Conservation (phyloP, 1,140 invertebrate species). For the Macrostomum lignano region DNA sequence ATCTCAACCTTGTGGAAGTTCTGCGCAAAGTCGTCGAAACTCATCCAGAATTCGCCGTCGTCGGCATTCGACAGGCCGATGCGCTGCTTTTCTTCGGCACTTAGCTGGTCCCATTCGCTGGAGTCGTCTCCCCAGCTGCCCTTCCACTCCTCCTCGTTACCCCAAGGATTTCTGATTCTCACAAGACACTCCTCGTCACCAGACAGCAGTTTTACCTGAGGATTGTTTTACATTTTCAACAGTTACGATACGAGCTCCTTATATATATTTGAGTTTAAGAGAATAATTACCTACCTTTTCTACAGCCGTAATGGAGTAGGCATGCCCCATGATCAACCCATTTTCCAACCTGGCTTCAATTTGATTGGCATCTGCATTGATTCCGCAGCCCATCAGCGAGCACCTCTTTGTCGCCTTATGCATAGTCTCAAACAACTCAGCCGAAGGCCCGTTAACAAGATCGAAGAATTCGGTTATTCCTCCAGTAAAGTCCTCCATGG, state of each 20-base stretch:
- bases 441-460: conserved; percentile 4
- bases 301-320: conserved; percentile 58
- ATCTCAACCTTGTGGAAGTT: conserved; percentile 8
- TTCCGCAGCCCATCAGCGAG: conserved; percentile 82
- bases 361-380: conserved; percentile 29
- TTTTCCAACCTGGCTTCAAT: conserved; percentile 57
- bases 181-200: conserved; percentile 38
- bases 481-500: conserved; percentile 31
- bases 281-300: conserved; percentile 34
- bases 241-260: conserved; percentile 3
- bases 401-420: conserved; percentile 62
- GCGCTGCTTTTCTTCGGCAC: conserved; percentile 54
- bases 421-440: conserved; percentile 58
- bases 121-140: conserved; percentile 33
- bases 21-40: conserved; percentile 5
- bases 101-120: conserved; percentile 65
- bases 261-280: conserved; percentile 48
- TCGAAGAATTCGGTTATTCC: conserved; percentile 28
- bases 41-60: conserved; percentile 74
- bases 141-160: conserved; percentile 72
- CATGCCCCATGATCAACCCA: conserved; percentile 69
- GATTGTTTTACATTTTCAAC: too few species aligned
- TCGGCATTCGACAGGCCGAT: conserved; percentile 63
- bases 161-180: conserved; percentile 69
- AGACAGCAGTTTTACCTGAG: too few species aligned